phyloP scores from a whole-genome alignment of 1,140 invertebrate genomes.

The Drosophila grimshawi region DNA sequence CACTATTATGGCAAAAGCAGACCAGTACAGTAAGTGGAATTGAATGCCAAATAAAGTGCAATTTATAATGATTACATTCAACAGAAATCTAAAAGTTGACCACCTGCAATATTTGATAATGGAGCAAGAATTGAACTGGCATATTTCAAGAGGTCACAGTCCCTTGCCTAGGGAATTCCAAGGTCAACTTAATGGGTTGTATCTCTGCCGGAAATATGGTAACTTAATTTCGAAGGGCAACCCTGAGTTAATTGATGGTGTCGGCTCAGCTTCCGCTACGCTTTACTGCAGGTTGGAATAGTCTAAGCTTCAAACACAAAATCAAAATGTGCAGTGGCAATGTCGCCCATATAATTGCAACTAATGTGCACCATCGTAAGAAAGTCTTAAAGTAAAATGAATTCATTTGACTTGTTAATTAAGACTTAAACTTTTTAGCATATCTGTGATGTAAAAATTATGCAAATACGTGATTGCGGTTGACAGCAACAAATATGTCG shows the following conservation, averaged over 20 bases:
- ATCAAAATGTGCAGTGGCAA: no score
- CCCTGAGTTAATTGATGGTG: slow-evolving; percentile 90
- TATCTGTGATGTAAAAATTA: background rate
- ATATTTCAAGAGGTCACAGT: slow-evolving; percentile 86
- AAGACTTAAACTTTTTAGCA: background rate
- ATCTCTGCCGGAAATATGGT: slow-evolving; percentile 92
- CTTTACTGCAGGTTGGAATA: slow-evolving; percentile 78
- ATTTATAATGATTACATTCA: background rate
- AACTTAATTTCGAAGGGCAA: slow-evolving; percentile 90
- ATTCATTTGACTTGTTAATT: background rate
- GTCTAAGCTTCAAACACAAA: slow-evolving; percentile 1
- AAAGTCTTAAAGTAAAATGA: slow-evolving; percentile 1
- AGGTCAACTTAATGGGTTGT: slow-evolving; percentile 89
- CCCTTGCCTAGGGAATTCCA: slow-evolving; percentile 66
- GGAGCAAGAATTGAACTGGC: slow-evolving; percentile 90
- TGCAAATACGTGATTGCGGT: slow-evolving; percentile 26
- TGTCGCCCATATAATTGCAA: background rate
- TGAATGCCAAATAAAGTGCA: slow-evolving; percentile 1
- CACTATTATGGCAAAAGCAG: slow-evolving; percentile 92
- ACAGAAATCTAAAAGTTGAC: slow-evolving; percentile 85
- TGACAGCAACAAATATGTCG: slow-evolving; percentile 1
- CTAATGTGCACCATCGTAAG: slow-evolving; percentile 39
- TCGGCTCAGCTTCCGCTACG: slow-evolving; percentile 90
- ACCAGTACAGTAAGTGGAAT: slow-evolving; percentile 86
- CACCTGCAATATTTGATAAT: slow-evolving; percentile 88